Percentiles rank a stretch among this genome's conserved stretches.
Evolutionary conservation across 92 coral and sea anemone genomes (phyloP).

Genomic region (Zoanthus sansibaricus): DNA sequence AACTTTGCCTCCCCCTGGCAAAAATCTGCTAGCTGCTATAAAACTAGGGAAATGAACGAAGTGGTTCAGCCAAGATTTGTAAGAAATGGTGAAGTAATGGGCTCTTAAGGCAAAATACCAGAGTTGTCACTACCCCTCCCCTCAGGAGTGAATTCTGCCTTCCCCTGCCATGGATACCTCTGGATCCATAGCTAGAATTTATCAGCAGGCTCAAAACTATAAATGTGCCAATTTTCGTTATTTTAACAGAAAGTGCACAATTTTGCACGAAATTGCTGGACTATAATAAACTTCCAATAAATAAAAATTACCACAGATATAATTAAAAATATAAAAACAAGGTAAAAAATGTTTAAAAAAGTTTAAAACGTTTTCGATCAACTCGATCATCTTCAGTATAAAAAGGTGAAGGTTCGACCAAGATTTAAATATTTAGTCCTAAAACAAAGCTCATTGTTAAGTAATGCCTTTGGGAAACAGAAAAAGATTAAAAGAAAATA

Average conservation of each 20-base stretch:
- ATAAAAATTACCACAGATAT: too few species aligned
- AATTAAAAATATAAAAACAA: too few species aligned
- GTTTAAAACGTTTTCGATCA: too few species aligned
- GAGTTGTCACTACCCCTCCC: background rate
- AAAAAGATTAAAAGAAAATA: too few species aligned
- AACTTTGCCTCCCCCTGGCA: background rate
- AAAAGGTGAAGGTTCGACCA: too few species aligned
- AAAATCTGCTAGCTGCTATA: background rate
- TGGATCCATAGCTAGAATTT: background rate
- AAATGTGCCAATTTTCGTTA: background rate
- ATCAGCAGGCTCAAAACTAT: too few species aligned
- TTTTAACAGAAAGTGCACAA: background rate
- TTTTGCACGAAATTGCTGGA: background rate
- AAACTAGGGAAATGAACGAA: background rate
- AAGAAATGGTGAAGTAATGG: background rate
- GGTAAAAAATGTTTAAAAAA: too few species aligned
- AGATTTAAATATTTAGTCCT: too few species aligned
- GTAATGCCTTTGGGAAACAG: too few species aligned
- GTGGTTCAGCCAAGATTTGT: background rate
- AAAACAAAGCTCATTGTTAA: too few species aligned
- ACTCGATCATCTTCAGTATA: too few species aligned
- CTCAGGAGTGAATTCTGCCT: background rate
- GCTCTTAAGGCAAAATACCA: background rate
- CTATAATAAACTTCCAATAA: too few species aligned
- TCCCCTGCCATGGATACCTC: background rate